Conservation (phyloP, 2,113 vertebrate species). For the Myotis lucifugus region DNA sequence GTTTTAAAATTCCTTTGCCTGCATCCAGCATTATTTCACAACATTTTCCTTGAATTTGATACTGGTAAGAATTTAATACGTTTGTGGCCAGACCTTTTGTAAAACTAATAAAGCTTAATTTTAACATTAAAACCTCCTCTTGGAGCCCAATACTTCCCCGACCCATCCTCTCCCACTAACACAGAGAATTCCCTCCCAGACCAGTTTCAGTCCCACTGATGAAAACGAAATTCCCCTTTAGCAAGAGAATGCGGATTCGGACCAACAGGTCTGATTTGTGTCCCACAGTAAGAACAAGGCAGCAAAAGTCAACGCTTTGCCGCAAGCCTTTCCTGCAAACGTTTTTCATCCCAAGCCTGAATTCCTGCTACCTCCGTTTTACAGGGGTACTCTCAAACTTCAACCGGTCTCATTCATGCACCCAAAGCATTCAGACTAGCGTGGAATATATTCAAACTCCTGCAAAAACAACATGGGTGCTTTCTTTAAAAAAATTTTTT, state of each 20-base stretch:
- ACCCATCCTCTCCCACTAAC: neutral
- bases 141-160: neutral
- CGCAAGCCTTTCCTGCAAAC: neutral
- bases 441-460: neutral
- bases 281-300: neutral
- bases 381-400: neutral
- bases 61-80: slow-evolving; percentile 33
- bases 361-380: neutral
- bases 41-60: slow-evolving; percentile 62
- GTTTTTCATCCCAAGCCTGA: neutral
- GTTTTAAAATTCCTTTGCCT: slow-evolving; percentile 54
- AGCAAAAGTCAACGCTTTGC: neutral
- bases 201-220: neutral
- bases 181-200: neutral
- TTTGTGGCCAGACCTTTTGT: neutral
- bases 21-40: slow-evolving; percentile 53
- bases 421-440: neutral
- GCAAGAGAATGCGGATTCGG: neutral
- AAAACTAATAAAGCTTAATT: slow-evolving; percentile 34
- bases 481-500: neutral
- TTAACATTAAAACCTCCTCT: neutral
- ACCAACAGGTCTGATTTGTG: neutral
- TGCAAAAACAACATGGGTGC: neutral
- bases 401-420: neutral
- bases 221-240: neutral